Evolutionary conservation across 2,113 vertebrate species (phyloP), one percentile per base, ranked within the genome.

Genomic region (Pongo pygmaeus): DNA sequence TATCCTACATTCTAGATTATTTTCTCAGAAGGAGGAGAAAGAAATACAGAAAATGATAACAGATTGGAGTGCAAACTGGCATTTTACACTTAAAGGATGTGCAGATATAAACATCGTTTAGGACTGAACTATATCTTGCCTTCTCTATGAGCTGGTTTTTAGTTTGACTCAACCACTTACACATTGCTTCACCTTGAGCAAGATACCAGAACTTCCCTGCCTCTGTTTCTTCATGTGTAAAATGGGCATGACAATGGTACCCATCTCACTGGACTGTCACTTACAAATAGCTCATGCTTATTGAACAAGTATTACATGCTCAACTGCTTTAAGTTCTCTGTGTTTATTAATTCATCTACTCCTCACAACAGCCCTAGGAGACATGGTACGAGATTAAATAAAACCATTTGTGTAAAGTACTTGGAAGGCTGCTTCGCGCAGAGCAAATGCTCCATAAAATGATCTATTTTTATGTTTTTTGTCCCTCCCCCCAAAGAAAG

Each of bases 81-180:
- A 2, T 50, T 38, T 22, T 3, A 22, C 16, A 52, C 18, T 4
- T 16, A 4, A 38, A 27, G 69, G 50, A 9, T 0, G 4, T 8
- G 46, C 35, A 35, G 46, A 10, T 13, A 6, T 6, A 9, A 69
- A 5, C 8, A 9, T 0, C 2, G 5, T 32, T 13, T 2, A n/a
- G 80, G 48, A 8, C 79, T 6, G 43, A 40, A 38, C 2, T 2
- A 0, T 0, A 0, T 8, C 69, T 6, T 1, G 27, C 55, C 32
- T 46, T 13, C 1, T 0, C 10, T 1, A 0, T 9, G 75, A 35
- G 20, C n/a, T 1, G 5, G 17, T 4, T 8, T 46, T 38, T 67
- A 25, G n/a, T 35, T 12, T 25, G 46, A 55, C 38, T 14, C 55
- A 6, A 2, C 46, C 67, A 9, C 55, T 0, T 3, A 14, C 1